Conservation (phyloP, 1,140 invertebrate species). For the Philopotamus ludificatus region DNA sequence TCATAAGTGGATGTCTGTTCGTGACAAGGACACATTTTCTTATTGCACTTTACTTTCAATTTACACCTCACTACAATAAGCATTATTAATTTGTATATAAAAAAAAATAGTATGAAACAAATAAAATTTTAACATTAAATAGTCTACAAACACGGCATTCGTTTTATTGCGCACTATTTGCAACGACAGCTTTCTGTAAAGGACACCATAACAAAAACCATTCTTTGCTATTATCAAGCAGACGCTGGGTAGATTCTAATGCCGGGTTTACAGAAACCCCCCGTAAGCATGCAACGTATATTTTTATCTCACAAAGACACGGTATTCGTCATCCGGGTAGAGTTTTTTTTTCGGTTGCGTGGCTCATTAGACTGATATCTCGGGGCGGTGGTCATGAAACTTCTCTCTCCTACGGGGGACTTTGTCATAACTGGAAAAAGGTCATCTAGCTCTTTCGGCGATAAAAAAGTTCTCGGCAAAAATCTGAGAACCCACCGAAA, state of each 20-base stretch:
- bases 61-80: too few species aligned
- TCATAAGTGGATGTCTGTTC: too few species aligned
- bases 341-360: conserved; percentile 20
- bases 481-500: neutral
- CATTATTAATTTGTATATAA: too few species aligned
- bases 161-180: too few species aligned
- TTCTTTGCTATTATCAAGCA: too few species aligned
- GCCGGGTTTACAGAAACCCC: conserved; percentile 12
- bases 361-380: conserved; percentile 34
- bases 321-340: conserved; percentile 2
- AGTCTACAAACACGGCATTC: too few species aligned
- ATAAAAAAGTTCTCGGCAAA: neutral
- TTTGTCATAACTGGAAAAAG: conserved; percentile 32
- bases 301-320: conserved; percentile 5
- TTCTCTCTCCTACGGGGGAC: conserved; percentile 23
- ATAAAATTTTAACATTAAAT: too few species aligned
- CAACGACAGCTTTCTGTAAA: too few species aligned
- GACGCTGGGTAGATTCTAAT: conserved; percentile 4
- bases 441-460: neutral
- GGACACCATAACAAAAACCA: too few species aligned
- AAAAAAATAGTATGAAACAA: too few species aligned
- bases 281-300: conserved; percentile 19
- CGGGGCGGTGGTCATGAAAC: conserved; percentile 24
- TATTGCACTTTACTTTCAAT: too few species aligned
- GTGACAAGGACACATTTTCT: too few species aligned